Evolutionary conservation across 2,113 vertebrate species (phyloP).

Genomic region (Columba livia): DNA sequence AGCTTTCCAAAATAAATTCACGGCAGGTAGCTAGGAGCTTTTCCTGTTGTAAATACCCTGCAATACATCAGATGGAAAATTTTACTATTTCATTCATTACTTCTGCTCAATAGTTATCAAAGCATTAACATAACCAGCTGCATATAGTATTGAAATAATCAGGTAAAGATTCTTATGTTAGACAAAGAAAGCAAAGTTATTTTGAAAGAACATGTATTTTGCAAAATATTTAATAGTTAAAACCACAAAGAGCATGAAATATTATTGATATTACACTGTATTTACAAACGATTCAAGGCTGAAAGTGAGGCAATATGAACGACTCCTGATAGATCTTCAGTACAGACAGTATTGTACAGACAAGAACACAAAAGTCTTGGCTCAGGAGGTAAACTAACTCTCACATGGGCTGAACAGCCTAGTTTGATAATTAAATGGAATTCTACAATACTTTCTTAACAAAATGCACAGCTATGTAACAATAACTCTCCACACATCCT

Average conservation of each 20-base stretch:
- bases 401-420: neutral
- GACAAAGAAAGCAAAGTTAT: neutral
- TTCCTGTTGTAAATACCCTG: conserved; percentile 97
- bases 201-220: neutral
- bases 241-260: neutral
- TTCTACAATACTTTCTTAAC: neutral
- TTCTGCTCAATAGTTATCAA: neutral
- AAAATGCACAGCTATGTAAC: neutral
- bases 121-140: neutral
- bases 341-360: neutral
- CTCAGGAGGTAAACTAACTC: neutral
- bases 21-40: conserved; percentile 87
- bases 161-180: neutral
- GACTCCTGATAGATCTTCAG: neutral
- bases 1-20: conserved; percentile 92
- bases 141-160: neutral
- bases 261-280: neutral
- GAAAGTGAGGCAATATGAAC: neutral
- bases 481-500: neutral
- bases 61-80: conserved; percentile 49
- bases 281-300: neutral
- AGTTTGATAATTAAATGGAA: neutral
- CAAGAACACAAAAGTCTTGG: neutral
- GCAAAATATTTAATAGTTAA: neutral
- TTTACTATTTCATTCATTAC: neutral